Evolutionary conservation across 2,888 invertebrate species (phyloP).

Genomic region (Oxycera nigricornis): DNA sequence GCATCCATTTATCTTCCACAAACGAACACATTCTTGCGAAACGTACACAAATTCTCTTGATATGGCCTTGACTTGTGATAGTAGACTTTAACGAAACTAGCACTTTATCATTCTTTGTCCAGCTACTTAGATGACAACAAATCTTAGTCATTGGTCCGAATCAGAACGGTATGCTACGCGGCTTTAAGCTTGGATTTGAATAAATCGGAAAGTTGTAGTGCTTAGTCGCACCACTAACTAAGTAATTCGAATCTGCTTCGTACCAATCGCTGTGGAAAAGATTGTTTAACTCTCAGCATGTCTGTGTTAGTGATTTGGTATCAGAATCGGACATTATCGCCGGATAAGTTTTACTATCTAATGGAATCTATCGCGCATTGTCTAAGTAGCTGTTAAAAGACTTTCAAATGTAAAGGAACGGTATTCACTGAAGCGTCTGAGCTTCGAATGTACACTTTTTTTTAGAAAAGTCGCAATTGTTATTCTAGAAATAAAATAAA

Average conservation of each 20-base stretch:
- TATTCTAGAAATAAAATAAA: no score
- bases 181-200: background rate
- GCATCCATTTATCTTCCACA: background rate
- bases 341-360: background rate
- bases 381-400: conserved; percentile 34
- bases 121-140: conserved; percentile 38
- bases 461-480: no score
- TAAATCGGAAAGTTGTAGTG: conserved; percentile 1
- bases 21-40: conserved; percentile 14
- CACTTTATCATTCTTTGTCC: conserved; percentile 18
- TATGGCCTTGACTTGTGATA: conserved; percentile 35
- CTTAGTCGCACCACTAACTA: no score
- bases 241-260: conserved; percentile 3
- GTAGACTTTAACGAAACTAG: conserved; percentile 31
- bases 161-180: background rate
- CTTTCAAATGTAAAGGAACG: background rate
- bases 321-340: background rate
- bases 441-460: no score
- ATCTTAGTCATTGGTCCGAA: conserved; percentile 18
- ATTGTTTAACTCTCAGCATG: background rate
- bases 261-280: conserved; percentile 1
- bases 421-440: no score
- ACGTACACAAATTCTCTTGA: conserved; percentile 21
- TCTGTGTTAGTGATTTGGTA: background rate
- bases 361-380: conserved; percentile 7